These are phyloP conservation scores for Kradibia gibbosae DNA, from an alignment of 1,140 invertebrate species.

Conservation along the genomic window DNA sequence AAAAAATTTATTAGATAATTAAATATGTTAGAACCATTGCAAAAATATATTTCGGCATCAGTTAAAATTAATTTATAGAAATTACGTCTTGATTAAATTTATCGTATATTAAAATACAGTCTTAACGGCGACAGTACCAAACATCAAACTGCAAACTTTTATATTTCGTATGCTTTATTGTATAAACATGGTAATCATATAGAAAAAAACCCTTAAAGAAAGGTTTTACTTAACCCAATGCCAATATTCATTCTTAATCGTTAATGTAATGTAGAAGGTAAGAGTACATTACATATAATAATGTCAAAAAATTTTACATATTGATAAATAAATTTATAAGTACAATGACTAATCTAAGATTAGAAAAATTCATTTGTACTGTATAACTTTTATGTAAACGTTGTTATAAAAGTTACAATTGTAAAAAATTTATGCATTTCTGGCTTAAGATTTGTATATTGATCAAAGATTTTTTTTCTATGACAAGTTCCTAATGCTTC, in stretches of 20 bases:
- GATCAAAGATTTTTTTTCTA: constrained; percentile 15
- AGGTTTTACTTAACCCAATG: background rate
- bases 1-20: too few species aligned
- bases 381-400: background rate
- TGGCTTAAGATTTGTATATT: background rate
- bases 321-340: constrained; percentile 7
- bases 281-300: background rate
- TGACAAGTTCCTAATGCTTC: constrained; percentile 19
- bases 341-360: background rate
- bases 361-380: background rate
- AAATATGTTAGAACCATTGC: too few species aligned
- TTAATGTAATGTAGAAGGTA: background rate
- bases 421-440: background rate
- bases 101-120: background rate
- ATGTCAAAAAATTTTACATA: background rate
- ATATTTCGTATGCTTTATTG: background rate
- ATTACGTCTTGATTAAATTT: background rate
- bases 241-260: background rate
- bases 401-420: background rate
- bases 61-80: background rate
- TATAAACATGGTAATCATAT: background rate
- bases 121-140: background rate
- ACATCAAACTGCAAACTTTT: background rate
- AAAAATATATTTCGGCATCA: background rate
- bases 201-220: background rate